Percentiles rank a stretch among this genome's conserved stretches.
These are phyloP conservation scores for Boulengeromyrus knoepffleri DNA, from an alignment of 2,113 vertebrate genomes.

Conservation along the genomic window DNA sequence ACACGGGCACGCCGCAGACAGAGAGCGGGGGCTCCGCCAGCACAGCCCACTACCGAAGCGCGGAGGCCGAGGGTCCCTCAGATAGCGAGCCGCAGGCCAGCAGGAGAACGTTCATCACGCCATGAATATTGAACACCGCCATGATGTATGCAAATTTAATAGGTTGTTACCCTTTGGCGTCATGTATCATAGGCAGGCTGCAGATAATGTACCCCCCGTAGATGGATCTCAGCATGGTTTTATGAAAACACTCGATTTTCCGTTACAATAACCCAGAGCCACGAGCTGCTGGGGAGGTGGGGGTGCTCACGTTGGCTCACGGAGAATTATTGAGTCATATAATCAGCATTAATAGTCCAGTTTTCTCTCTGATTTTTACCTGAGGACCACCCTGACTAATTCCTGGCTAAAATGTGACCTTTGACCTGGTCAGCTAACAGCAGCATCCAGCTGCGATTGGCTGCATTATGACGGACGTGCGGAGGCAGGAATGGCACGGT, in stretches of 20 bases:
- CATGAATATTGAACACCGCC: neutral
- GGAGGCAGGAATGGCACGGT: neutral
- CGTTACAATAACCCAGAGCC: constrained; percentile 8
- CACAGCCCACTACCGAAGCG: neutral
- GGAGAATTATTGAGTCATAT: neutral
- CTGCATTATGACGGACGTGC: neutral
- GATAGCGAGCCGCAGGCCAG: neutral
- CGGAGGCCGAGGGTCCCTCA: neutral
- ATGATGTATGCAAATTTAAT: neutral
- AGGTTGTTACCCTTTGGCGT: neutral
- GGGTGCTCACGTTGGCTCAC: neutral
- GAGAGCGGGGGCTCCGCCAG: constrained; percentile 25
- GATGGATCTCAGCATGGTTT: neutral
- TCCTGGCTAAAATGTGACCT: neutral
- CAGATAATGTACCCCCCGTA: neutral
- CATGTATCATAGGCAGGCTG: neutral
- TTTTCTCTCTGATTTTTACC: neutral
- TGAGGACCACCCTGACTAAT: neutral
- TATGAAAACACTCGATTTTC: constrained; percentile 15
- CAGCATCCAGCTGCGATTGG: neutral
- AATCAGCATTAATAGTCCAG: neutral
- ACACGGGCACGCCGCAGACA: constrained; percentile 13
- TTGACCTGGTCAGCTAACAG: neutral
- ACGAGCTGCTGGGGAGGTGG: neutral
- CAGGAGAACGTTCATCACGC: neutral